A percentile compares a stretch with the other conserved stretches of the same genome.
These are phyloP conservation scores for Drosophila burlai DNA, from an alignment of 1,140 invertebrate genomes.

Conservation along the genomic window DNA sequence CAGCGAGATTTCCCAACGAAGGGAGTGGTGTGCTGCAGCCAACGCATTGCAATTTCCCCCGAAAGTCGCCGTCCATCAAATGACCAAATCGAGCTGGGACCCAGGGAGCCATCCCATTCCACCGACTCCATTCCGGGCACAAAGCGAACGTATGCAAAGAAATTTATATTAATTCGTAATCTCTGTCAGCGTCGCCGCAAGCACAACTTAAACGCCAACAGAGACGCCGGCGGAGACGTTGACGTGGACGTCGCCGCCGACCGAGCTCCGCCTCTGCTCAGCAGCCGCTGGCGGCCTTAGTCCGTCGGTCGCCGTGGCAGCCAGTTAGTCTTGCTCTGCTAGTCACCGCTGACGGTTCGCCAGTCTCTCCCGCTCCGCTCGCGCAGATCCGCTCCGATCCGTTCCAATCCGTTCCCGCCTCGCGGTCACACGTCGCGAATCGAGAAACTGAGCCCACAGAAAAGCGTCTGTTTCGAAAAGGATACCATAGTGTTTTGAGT, in stretches of 20 bases:
- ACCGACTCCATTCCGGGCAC: slow-evolving; percentile 3
- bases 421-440: slow-evolving; percentile 8
- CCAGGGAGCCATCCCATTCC: slow-evolving; percentile 13
- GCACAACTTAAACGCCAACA: slow-evolving; percentile 15
- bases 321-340: slow-evolving; percentile 79
- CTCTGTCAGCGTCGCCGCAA: slow-evolving; percentile 36
- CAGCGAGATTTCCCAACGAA: slow-evolving; percentile 29
- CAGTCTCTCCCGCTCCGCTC: slow-evolving; percentile 36
- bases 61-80: slow-evolving; percentile 13
- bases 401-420: slow-evolving; percentile 4
- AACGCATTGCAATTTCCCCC: slow-evolving; percentile 45
- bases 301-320: slow-evolving; percentile 67
- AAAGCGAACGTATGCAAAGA: slow-evolving; percentile 48
- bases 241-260: slow-evolving; percentile 5
- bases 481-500: slow-evolving; percentile 1
- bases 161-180: slow-evolving; percentile 73
- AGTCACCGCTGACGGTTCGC: slow-evolving; percentile 69
- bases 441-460: neutral
- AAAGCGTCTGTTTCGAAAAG: slow-evolving; percentile 1
- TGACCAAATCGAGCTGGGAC: slow-evolving; percentile 1
- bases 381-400: slow-evolving; percentile 8
- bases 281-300: slow-evolving; percentile 54
- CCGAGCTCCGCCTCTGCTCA: neutral
- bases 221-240: slow-evolving; percentile 4
- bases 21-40: slow-evolving; percentile 25